A percentile compares a stretch with the other conserved stretches of the same genome.
These are phyloP conservation scores for Machaerirhynchus nigripectus DNA, from an alignment of 2,113 vertebrate species.

Conservation along the genomic window DNA sequence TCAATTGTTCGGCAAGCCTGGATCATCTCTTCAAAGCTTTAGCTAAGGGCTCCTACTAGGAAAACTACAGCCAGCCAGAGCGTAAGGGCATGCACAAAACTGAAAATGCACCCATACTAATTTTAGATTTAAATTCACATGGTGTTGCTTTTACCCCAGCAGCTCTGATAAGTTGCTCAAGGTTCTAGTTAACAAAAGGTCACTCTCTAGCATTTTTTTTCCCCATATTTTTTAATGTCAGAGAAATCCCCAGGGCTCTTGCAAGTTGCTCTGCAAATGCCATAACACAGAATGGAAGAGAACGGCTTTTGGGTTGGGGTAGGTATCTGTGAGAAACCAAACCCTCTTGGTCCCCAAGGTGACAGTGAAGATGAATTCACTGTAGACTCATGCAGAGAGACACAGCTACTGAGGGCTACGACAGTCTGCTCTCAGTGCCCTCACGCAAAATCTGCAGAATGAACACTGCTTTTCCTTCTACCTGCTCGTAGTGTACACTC, in stretches of 20 bases:
- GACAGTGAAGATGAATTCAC: not conserved
- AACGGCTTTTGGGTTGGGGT: not conserved
- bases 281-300: not conserved
- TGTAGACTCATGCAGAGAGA: not conserved
- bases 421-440: not conserved
- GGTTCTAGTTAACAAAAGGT: slow-evolving; percentile 47
- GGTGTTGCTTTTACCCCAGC: not conserved
- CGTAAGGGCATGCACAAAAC: not conserved
- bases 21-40: not conserved
- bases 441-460: rapidly evolving
- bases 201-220: not conserved
- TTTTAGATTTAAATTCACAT: not conserved
- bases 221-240: slow-evolving; percentile 43
- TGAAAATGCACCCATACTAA: not conserved
- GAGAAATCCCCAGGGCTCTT: not conserved
- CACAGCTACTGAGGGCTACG: not conserved
- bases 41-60: not conserved
- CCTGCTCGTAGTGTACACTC: rapidly evolving
- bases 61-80: not conserved
- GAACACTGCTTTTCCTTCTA: not conserved
- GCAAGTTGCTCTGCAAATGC: not conserved
- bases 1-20: not conserved
- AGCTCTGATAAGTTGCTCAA: not conserved
- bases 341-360: not conserved
- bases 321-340: not conserved